Percentiles rank a stretch among this genome's conserved stretches.
phyloP scores from a whole-genome alignment of 1,140 invertebrate species.

The Brachionus angularis region DNA sequence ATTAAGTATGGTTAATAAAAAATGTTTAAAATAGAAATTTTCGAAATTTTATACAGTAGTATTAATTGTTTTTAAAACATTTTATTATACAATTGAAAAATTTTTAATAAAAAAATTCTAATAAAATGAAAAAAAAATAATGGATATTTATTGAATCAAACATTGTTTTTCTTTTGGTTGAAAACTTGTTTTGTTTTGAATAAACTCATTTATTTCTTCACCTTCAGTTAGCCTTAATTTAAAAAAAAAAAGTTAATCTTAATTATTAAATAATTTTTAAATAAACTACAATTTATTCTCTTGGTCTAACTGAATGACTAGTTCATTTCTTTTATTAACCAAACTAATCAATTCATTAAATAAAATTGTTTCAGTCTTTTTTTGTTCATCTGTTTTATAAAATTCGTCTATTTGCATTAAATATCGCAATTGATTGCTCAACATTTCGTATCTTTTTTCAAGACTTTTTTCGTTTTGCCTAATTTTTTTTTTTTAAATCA shows the following conservation, averaged over 20 bases:
- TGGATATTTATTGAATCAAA: background rate
- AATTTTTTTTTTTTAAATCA: background rate
- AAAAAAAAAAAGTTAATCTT: background rate
- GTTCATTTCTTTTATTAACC: conserved; percentile 31
- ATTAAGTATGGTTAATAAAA: no score
- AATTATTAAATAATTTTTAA: background rate
- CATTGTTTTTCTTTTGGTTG: conserved; percentile 4
- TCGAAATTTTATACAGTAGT: no score
- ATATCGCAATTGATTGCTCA: conserved; percentile 33
- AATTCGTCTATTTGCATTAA: conserved; percentile 19
- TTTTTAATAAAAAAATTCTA: background rate
- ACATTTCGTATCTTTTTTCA: conserved; percentile 5
- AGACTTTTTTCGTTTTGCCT: conserved; percentile 42
- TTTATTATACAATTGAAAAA: no score
- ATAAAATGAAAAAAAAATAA: background rate
- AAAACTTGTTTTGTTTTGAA: conserved; percentile 13
- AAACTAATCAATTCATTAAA: conserved; percentile 35
- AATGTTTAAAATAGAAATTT: no score
- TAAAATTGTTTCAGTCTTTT: conserved; percentile 3
- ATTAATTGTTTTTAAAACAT: background rate
- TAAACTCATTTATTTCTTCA: conserved; percentile 19
- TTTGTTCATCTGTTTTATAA: conserved; percentile 30
- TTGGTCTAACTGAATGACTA: conserved; percentile 26
- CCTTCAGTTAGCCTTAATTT: background rate
- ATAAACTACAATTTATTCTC: conserved; percentile 33